A percentile compares a stretch with the other conserved stretches of the same genome.
Evolutionary conservation across 2,888 invertebrate species (phyloP).

Genomic region (Scaptomyza tumidula): DNA sequence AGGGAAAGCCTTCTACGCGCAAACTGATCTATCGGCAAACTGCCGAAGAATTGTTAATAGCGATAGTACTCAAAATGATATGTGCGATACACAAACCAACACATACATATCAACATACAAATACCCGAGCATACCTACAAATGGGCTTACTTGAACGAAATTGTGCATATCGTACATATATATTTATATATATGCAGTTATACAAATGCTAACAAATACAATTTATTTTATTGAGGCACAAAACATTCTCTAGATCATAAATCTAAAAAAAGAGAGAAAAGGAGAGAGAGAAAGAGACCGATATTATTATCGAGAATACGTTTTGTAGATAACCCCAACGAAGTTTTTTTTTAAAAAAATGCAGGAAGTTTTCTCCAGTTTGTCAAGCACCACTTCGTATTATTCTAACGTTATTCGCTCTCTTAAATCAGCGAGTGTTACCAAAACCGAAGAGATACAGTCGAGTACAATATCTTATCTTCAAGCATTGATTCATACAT

Average conservation of each 20-base stretch:
- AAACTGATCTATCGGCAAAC: constrained; percentile 81
- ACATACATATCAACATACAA: neutral
- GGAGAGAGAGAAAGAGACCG: constrained; percentile 11
- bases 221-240: constrained; percentile 25
- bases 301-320: constrained; percentile 16
- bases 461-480: constrained; percentile 73
- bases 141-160: constrained; percentile 15
- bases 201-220: constrained; percentile 40
- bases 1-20: constrained; percentile 73
- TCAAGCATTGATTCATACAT: constrained; percentile 61
- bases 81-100: constrained; percentile 12
- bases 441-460: constrained; percentile 56
- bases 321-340: constrained; percentile 34
- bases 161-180: constrained; percentile 4
- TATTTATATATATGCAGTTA: neutral
- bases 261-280: constrained; percentile 10
- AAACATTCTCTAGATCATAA: constrained; percentile 20
- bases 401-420: constrained; percentile 31
- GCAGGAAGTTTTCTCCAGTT: neutral
- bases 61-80: constrained; percentile 60
- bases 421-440: constrained; percentile 42
- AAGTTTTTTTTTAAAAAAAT: constrained; percentile 1
- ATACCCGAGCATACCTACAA: constrained; percentile 5
- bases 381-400: neutral
- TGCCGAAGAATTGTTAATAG: constrained; percentile 79